Evolutionary conservation across 2,888 invertebrate species (phyloP), one percentile per base, ranked within the genome.

Genomic region (Dermolepida albohirtum): DNA sequence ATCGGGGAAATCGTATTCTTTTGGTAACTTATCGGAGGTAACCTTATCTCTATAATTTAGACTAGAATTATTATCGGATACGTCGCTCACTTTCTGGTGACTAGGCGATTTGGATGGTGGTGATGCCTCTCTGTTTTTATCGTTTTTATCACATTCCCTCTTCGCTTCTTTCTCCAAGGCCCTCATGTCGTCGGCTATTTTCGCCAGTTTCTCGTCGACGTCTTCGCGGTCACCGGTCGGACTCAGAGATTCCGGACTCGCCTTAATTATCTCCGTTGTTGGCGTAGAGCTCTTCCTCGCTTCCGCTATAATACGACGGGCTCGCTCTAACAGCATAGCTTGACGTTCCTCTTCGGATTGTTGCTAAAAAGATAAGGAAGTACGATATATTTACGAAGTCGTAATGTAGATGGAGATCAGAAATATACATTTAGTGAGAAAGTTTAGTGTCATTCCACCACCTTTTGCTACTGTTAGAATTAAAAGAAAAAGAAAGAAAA

Each of bases 251-350:
- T 81, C 81, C 2, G 81, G 80, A 75, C 80, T 82, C 55, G 81
- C 75, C 68, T 79, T 76, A 27, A 83, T 82, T 40, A 83, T 80
- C 74, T 83, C 82, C 6, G 81, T 82, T 4, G 79, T 81, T 4
- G 82, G 79, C n/a, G 78, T 78, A 0, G 82, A 84, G 39, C 88
- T 89, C 83, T 87, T 87, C 75, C 93, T 87, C 0, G 95, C 95
- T 80, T 96, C 95, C 0, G 94, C 94, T 69, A 97, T 96, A 64
- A 97, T 86, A 78, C 92, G 90, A 74, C 96, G 89, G 68, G 97
- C 97, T 80, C 96, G 86, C 82, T 97, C 97, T 6, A 95, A 86
- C 73, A 97, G 83, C 79, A 93, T 91, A 68, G 90, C 90, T 79
- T 96, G 95, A 75, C 96, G 88, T 79, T 96, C 96, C 78, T 94